phyloP scores from a whole-genome alignment of 2,888 invertebrate species.

The Monochamus alternatus region DNA sequence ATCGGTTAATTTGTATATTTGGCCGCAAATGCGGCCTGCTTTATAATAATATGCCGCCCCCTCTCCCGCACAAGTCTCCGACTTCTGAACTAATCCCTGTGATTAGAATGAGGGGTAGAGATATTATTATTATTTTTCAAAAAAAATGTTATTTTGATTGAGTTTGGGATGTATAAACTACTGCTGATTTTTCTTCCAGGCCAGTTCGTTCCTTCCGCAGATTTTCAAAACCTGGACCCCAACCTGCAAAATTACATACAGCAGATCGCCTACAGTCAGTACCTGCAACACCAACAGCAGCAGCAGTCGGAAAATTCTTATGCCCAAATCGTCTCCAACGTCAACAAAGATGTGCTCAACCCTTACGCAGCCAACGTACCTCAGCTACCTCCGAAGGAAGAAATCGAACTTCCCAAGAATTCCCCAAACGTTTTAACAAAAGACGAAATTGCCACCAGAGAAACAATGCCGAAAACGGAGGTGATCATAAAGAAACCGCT shows the following conservation, averaged over 20 bases:
- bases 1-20: no score
- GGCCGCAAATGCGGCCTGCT: no score
- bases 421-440: neutral
- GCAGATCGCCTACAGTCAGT: constrained; percentile 66
- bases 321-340: constrained; percentile 68
- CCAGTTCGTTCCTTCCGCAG: constrained; percentile 53
- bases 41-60: no score
- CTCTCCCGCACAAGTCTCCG: no score
- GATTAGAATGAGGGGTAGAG: no score
- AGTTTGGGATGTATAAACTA: no score
- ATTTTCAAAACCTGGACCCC: constrained; percentile 59
- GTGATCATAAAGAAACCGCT: constrained; percentile 56
- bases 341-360: constrained; percentile 63
- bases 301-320: constrained; percentile 62
- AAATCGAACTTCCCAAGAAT: neutral
- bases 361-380: constrained; percentile 58
- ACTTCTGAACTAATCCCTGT: no score
- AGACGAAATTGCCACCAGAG: neutral
- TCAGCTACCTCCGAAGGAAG: constrained; percentile 47
- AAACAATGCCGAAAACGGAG: constrained; percentile 38
- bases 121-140: no score
- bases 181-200: constrained; percentile 44
- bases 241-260: constrained; percentile 62
- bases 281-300: constrained; percentile 60
- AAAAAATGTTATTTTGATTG: no score